Evolutionary conservation across 64 coral and sea anemone genomes (phyloP), one percentile per base, ranked within the genome.

Genomic region (Pocillopora damicornis): DNA sequence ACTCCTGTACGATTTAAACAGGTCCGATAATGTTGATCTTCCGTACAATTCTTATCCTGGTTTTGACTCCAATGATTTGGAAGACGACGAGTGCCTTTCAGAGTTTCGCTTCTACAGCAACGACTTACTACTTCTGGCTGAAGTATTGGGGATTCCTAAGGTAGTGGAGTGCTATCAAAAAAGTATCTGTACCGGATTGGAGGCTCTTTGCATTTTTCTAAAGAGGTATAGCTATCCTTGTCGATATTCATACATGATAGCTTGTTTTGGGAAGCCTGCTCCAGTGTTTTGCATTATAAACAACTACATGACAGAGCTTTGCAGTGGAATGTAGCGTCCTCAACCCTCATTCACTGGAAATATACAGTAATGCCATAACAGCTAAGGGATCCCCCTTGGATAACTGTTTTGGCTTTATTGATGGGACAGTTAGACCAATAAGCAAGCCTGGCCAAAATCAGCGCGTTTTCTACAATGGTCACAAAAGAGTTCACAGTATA

Each of bases 321-420:
- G 76, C 75, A 89, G 87, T 89, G 76, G 76, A 89, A 79, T 67
- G 76, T 79, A 67, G 2, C 58, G 63, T 88, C 57, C 86, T 88
- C 22, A 77, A 88, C 60, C 86, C 86, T 20, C 75, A 77, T 2
- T 77, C 75, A 63, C 86, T 77, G 74, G 67, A 86, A 86, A 74
- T 51, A 74, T 86, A 86, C 17, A 74, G 66, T 74, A 74, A 74
- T 74, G 83, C 83, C 66, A 86, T 86, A 74, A 86, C 67, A 74
- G 64, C 83, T 23, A 74, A 86, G 18, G 16, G 37, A 10, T 79
- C 56, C 10, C 61, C 61, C 16, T 63, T 63, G 61, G 61, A 63
- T 13, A 63, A 63, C 61, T 63, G 61, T 63, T 63, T 63, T 63
- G 61, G 61, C 61, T 63, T 63, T 63, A 63, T 63, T 63, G 61